phyloP scores from a whole-genome alignment of 2,888 invertebrate genomes.

The Caenorhabditis sinica region DNA sequence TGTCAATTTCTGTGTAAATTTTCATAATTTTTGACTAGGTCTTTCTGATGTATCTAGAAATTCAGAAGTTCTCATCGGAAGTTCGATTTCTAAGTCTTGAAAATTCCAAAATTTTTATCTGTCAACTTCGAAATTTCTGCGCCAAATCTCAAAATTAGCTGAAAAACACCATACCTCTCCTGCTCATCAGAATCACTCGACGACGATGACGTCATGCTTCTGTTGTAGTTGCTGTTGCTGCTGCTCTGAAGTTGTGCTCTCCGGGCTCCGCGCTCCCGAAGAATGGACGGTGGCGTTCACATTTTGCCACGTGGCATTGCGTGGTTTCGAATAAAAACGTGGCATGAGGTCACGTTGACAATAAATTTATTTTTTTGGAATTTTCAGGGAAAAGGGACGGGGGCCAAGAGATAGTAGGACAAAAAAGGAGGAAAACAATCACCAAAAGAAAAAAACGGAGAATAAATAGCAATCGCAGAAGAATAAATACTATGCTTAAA shows the following conservation, averaged over 20 bases:
- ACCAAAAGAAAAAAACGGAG: background rate
- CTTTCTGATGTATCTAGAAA: too few species aligned
- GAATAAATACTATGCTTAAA: slow-evolving; percentile 50
- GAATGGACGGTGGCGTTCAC: too few species aligned
- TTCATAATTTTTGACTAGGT: too few species aligned
- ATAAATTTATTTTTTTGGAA: background rate
- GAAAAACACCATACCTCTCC: background rate
- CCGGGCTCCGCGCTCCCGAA: too few species aligned
- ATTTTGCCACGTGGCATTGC: background rate
- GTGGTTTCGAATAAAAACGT: background rate
- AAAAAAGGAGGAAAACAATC: background rate
- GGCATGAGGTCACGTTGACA: slow-evolving; percentile 3
- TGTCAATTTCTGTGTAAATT: too few species aligned
- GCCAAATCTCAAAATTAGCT: background rate
- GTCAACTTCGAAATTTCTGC: background rate
- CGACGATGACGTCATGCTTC: slow-evolving; percentile 9
- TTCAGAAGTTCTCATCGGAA: too few species aligned
- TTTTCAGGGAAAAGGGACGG: background rate
- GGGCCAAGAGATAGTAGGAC: background rate
- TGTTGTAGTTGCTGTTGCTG: background rate
- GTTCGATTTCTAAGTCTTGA: background rate
- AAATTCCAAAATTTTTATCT: background rate
- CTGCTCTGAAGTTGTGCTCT: too few species aligned
- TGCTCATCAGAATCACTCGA: slow-evolving; percentile 35
- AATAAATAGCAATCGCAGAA: slow-evolving; percentile 34